Base-by-base conservation (phyloP, 2,797 vertebrate species). In the Acanthurus lineatus region DNA sequence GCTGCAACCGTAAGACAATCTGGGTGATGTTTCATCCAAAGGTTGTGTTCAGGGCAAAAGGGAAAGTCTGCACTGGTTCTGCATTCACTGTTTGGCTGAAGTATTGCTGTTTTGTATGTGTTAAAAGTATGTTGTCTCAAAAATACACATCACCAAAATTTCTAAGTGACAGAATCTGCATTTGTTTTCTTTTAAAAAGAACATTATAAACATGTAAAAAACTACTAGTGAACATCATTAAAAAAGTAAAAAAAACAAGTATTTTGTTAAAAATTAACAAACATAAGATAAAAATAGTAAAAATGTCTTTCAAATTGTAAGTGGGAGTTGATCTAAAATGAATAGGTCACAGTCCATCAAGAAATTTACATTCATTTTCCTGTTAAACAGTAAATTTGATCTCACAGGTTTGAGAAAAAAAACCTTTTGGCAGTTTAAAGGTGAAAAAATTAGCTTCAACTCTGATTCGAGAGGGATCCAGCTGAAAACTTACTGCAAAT, bases 341-440 rank as follows among this genome's bases (percentile, higher is more conserved):
- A 81, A 61, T 45, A 67, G 72, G 64, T 89, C 77, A 86, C 74
- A 90, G 81, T 86, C 69, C 35, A 67, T 47, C 40, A 32, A 79
- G 42, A 69, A 63, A 82, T 72, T 83, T 82, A 89, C 82, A 91
- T 91, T 91, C 38, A 91, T 83, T 82, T 87, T 77, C 57, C 73
- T 67, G 53, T 78, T 64, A 74, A 89, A 81, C 74, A 84, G 69
- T 77, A 38, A 75, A 83, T 83, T 77, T 81, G 64, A 81, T 81
- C 79, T 84, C 92, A 95, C 86, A 91, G 94, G 17, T 48, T 76
- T 49, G n/a, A 9, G n/a, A 58, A 47, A 28, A 68, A 77, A 82
- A 52, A 77, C 20, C 5, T 73, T 22, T 58, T 52, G 71, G 32
- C 15, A 54, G 14, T 81, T 83, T 57, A 35, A 71, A 76, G 9